A percentile compares a stretch with the other conserved stretches of the same genome.
These are phyloP conservation scores for Anoplius nigerrimus DNA, from an alignment of 2,888 invertebrate genomes.

Conservation along the genomic window DNA sequence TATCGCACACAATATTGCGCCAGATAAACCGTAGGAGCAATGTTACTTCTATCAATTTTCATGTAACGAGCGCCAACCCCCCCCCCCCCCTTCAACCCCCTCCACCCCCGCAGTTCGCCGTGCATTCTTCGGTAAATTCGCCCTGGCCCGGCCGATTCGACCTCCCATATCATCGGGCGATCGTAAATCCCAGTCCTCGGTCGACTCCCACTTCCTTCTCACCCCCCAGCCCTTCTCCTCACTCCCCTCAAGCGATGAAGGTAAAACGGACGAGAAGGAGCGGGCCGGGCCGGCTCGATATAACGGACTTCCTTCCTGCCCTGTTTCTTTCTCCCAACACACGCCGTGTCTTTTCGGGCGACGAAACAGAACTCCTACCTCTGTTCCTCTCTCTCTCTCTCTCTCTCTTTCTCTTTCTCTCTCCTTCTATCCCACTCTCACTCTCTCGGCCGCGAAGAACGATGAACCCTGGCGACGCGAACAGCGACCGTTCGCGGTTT, in stretches of 20 bases:
- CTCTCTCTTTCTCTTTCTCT: no score
- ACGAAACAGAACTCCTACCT: conserved; percentile 17
- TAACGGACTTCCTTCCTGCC: conserved; percentile 25
- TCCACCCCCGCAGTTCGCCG: no score
- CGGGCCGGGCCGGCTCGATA: conserved; percentile 17
- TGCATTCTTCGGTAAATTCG: conserved; percentile 5
- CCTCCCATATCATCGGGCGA: conserved; percentile 19
- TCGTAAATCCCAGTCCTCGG: conserved; percentile 34
- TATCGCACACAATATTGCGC: conserved; percentile 36
- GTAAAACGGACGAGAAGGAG: background rate
- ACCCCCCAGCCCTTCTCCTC: background rate
- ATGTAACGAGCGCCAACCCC: conserved; percentile 28
- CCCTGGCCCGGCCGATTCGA: no score
- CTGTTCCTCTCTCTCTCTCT: no score
- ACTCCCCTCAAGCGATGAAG: background rate
- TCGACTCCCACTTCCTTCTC: background rate
- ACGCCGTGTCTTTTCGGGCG: conserved; percentile 37
- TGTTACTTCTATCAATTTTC: conserved; percentile 40
- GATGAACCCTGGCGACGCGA: conserved; percentile 2
- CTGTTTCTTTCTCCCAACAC: conserved; percentile 19
- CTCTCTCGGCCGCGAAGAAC: no score
- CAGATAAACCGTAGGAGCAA: conserved; percentile 13
- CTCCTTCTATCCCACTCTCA: no score
- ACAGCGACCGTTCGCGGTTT: background rate
- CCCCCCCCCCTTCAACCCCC: conserved; percentile 9